Evolutionary conservation across 1,140 invertebrate species (phyloP), one percentile per base, ranked within the genome.

Genomic region (Temnothorax curvispinosus): DNA sequence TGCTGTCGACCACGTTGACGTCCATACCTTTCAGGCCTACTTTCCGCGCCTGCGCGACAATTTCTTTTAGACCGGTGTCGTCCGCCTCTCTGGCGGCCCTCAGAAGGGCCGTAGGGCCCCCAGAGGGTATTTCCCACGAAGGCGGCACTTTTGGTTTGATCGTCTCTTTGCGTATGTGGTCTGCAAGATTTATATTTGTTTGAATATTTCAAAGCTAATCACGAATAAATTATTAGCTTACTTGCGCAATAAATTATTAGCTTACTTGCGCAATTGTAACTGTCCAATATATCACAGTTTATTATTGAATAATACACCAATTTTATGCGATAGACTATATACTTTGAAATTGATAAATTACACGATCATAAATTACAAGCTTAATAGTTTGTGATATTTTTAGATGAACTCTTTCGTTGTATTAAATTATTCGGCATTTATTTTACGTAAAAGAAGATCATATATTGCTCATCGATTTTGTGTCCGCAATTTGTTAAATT

Each of bases 41-140:
- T 65, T 92, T 93, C 41, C 92, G 87, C 2, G 92, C 91, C 3
- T 91, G 91, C 0, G 87, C 78, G 27, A 95, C 88, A 7, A 95
- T 91, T 50, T 92, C 91, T 15, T 89, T 92, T 35, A 95, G 76
- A 21, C 91, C 76, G 0, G 91, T 86, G 44, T 95, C 94, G 84
- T 95, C 94, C 9, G 92, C 94, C 75, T 95, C 94, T 15, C 93
- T 92, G 38, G 95, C 94, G 27, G 94, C 95, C 91, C 92, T 92
- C 67, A 95, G 88, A 58, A 95, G 94, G 87, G 93, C 93, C 81
- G 88, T 81, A 60, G 92, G 92, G 88, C 93, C 94, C 81, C 92
- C 93, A 74, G 91, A 91, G 89, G 90, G 81, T 67, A 87, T 78
- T 56, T 93, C 92, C 91, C 92, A 92, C 69, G 91, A 91, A 41